A percentile compares a stretch with the other conserved stretches of the same genome.
Evolutionary conservation across 2,113 vertebrate species (phyloP).

Genomic region (Maccullochella peelii): DNA sequence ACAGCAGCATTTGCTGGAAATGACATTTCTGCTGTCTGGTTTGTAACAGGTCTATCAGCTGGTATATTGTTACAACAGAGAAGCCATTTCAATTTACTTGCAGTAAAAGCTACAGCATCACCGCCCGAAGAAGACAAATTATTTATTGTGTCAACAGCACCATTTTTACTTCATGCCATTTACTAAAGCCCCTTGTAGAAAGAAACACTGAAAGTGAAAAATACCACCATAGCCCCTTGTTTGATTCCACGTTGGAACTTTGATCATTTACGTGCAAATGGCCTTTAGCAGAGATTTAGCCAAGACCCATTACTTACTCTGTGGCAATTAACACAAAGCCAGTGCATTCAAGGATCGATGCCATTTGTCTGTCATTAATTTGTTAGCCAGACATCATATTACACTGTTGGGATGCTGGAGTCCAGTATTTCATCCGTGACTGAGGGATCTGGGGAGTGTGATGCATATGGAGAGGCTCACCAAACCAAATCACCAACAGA

Average conservation of each 20-base stretch:
- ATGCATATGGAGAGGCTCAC: conserved; percentile 72
- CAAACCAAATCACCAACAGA: conserved; percentile 59
- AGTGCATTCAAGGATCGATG: conserved; percentile 59
- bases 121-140: conserved; percentile 50
- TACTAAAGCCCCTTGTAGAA: conserved; percentile 14
- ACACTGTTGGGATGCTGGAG: conserved; percentile 42
- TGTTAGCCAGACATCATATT: conserved; percentile 55
- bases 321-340: conserved; percentile 62
- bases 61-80: conserved; percentile 18
- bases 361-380: conserved; percentile 67
- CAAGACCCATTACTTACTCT: conserved; percentile 54
- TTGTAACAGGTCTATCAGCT: conserved; percentile 39
- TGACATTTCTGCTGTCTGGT: conserved; percentile 45
- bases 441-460: conserved; percentile 47
- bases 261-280: conserved; percentile 47
- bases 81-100: conserved; percentile 45
- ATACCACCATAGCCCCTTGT: not conserved
- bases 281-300: conserved; percentile 50
- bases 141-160: conserved; percentile 63
- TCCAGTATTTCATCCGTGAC: conserved; percentile 50
- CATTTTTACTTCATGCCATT: conserved; percentile 30
- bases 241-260: conserved; percentile 31
- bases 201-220: conserved; percentile 16
- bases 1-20: conserved; percentile 35
- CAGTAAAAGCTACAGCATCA: conserved; percentile 30